Evolutionary conservation across 2,888 invertebrate genomes (phyloP).

Genomic region (Blera fallax): DNA sequence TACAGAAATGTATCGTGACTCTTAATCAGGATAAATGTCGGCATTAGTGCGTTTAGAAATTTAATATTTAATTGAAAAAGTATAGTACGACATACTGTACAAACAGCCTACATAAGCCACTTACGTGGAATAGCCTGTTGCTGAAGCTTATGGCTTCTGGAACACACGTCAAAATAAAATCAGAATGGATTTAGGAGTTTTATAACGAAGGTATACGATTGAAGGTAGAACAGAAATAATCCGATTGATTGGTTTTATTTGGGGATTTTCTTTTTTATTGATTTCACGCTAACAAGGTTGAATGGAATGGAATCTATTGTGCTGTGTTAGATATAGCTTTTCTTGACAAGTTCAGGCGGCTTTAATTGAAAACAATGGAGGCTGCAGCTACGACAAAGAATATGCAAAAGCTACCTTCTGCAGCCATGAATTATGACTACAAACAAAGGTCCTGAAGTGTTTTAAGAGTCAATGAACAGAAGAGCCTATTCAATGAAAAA

Average conservation of each 20-base stretch:
- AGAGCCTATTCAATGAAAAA: too few species aligned
- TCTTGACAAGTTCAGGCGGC: background rate
- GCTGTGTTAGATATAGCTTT: background rate
- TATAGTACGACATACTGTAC: background rate
- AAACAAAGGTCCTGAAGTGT: too few species aligned
- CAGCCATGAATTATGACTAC: too few species aligned
- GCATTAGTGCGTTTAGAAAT: background rate
- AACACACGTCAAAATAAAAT: slow-evolving; percentile 4
- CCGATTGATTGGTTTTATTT: background rate
- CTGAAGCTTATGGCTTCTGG: slow-evolving; percentile 13
- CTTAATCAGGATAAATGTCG: background rate
- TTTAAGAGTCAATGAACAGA: too few species aligned
- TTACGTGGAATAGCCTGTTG: background rate
- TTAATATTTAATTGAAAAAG: background rate
- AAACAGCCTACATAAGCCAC: background rate
- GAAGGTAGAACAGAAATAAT: background rate
- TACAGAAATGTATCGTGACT: background rate
- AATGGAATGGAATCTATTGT: too few species aligned
- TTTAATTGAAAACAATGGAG: too few species aligned
- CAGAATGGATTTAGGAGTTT: background rate
- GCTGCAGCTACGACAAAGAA: too few species aligned
- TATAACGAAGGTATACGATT: background rate
- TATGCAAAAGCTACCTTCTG: too few species aligned
- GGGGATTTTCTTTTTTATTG: too few species aligned
- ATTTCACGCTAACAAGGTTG: background rate